These are phyloP conservation scores for Blennius ocellaris DNA, from an alignment of 2,113 vertebrate genomes.

Conservation along the genomic window DNA sequence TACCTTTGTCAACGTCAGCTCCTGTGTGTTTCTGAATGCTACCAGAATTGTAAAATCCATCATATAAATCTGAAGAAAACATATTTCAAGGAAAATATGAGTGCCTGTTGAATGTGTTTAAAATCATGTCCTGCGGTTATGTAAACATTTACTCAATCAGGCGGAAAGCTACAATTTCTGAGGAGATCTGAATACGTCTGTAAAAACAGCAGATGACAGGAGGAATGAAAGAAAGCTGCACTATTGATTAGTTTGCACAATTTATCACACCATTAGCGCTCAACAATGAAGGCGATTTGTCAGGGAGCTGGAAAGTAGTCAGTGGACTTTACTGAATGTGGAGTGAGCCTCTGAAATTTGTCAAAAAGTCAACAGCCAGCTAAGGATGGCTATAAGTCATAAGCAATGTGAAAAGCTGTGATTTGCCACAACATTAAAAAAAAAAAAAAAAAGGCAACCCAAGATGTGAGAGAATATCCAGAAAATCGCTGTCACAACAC, in stretches of 20 bases:
- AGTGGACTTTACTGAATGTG: not conserved
- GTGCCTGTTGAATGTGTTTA: not conserved
- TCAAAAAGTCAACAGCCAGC: conserved; percentile 9
- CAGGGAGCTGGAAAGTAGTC: conserved; percentile 11
- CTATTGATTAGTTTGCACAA: not conserved
- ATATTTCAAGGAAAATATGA: too few species aligned
- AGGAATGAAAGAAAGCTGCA: not conserved
- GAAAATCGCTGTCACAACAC: not conserved
- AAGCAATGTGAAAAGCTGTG: not conserved
- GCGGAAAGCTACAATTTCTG: not conserved
- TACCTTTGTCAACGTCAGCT: not conserved
- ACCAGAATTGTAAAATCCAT: not conserved
- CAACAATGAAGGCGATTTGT: conserved; percentile 5
- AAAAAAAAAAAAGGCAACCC: not conserved
- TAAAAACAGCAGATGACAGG: not conserved
- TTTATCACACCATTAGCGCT: conserved; percentile 27
- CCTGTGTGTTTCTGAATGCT: not conserved
- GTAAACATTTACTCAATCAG: not conserved
- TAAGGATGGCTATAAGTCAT: conserved; percentile 16
- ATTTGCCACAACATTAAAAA: not conserved
- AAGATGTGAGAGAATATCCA: not conserved
- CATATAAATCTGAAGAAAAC: too few species aligned
- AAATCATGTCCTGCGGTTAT: not conserved
- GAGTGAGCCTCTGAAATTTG: not conserved
- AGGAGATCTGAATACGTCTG: not conserved